Conservation (phyloP, 2,797 vertebrate species). For the Clamator glandarius region DNA sequence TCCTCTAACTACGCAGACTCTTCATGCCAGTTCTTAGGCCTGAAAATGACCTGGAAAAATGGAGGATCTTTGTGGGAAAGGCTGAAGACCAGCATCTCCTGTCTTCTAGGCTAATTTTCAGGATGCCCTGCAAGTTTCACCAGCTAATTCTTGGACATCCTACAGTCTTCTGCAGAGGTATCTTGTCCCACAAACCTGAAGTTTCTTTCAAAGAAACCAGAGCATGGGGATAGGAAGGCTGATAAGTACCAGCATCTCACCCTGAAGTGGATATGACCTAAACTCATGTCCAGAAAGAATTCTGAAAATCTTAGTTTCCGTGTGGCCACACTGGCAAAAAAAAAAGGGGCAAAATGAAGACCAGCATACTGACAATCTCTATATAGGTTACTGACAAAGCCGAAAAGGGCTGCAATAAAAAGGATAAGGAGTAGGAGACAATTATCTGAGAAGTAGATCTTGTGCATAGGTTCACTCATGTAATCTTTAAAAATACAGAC, state of each 20-base stretch:
- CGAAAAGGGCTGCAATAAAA: neutral
- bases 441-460: neutral
- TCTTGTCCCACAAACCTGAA: neutral
- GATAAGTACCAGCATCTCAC: neutral
- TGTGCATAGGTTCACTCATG: neutral
- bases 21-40: neutral
- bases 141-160: neutral
- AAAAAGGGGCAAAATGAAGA: neutral
- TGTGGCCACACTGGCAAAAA: neutral
- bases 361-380: neutral
- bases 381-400: neutral
- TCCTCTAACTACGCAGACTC: neutral
- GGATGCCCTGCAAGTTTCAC: neutral
- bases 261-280: neutral
- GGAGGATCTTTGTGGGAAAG: neutral
- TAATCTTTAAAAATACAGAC: neutral
- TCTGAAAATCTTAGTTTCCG: neutral
- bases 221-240: neutral
- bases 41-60: neutral
- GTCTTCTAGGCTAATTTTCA: neutral
- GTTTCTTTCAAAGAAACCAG: neutral
- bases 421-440: neutral
- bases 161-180: neutral
- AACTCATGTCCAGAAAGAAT: neutral
- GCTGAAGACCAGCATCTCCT: neutral